A percentile compares a stretch with the other conserved stretches of the same genome.
These are phyloP conservation scores for Corythornis madagascariensis DNA, from an alignment of 2,113 vertebrate species.

Conservation along the genomic window DNA sequence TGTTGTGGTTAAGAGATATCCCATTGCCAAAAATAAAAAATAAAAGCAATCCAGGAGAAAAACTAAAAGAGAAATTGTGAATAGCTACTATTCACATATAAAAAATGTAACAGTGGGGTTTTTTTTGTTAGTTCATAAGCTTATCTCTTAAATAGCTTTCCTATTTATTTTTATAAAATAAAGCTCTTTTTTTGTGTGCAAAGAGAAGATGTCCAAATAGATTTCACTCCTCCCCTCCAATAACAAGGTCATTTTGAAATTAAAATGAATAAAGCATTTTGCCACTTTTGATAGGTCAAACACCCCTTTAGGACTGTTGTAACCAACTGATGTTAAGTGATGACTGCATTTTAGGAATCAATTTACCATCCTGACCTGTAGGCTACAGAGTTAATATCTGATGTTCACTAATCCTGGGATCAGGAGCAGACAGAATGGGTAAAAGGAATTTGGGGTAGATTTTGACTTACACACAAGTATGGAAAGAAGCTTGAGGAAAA, in stretches of 20 bases:
- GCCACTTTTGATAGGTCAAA: not conserved
- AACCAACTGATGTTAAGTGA: not conserved
- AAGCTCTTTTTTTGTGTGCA: not conserved
- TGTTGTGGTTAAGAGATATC: constrained; percentile 36
- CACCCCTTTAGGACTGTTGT: not conserved
- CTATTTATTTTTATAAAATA: not conserved
- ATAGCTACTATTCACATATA: not conserved
- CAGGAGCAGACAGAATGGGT: not conserved
- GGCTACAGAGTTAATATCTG: not conserved
- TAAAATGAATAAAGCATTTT: not conserved
- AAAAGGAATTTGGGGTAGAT: not conserved
- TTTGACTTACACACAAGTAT: not conserved
- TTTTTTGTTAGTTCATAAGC: constrained; percentile 1
- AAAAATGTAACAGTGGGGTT: not conserved
- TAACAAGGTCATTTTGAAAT: not conserved
- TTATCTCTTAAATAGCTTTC: not conserved
- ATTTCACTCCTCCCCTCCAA: not conserved
- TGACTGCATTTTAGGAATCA: not conserved
- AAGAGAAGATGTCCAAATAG: not conserved
- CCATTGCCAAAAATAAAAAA: constrained; percentile 15
- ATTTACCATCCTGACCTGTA: not conserved
- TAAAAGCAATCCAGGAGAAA: constrained; percentile 46
- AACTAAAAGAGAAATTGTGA: not conserved
- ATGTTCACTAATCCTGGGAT: not conserved
- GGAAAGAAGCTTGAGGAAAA: not conserved